These are phyloP conservation scores for Argyrosomus japonicus DNA, from an alignment of 2,113 vertebrate species.

Conservation along the genomic window DNA sequence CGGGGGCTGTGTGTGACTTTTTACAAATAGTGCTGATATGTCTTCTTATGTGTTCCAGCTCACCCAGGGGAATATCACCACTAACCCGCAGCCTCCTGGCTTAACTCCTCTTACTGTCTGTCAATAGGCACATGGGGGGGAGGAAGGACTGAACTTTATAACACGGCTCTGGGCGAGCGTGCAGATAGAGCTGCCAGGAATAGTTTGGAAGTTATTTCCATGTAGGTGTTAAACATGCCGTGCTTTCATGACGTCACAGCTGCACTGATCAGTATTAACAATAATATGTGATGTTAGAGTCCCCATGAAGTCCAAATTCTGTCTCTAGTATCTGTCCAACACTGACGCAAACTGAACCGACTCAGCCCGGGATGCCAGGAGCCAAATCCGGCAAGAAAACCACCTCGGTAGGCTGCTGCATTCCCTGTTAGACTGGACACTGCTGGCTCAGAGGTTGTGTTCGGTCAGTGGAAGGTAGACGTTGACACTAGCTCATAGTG, in stretches of 20 bases:
- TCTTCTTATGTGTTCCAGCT: constrained; percentile 46
- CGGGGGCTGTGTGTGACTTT: constrained; percentile 71
- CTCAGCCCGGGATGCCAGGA: no score
- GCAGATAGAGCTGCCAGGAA: background rate
- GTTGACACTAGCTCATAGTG: no score
- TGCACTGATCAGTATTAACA: no score
- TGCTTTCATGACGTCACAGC: background rate
- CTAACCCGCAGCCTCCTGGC: constrained; percentile 38
- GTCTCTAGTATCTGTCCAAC: no score
- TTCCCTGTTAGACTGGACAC: no score
- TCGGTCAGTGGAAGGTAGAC: no score
- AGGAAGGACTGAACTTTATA: background rate
- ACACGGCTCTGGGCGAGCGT: background rate
- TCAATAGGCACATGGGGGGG: constrained; percentile 31
- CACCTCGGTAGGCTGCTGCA: no score
- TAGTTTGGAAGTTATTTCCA: background rate
- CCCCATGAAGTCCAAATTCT: no score
- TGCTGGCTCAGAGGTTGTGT: no score
- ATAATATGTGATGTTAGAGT: no score
- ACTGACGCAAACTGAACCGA: no score
- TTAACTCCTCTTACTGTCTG: constrained; percentile 54
- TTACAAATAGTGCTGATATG: constrained; percentile 84
- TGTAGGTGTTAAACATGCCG: background rate
- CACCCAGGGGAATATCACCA: constrained; percentile 37
- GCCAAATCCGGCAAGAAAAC: no score